These are phyloP conservation scores for Morelia viridis DNA, from an alignment of 2,797 vertebrate species.

Conservation along the genomic window DNA sequence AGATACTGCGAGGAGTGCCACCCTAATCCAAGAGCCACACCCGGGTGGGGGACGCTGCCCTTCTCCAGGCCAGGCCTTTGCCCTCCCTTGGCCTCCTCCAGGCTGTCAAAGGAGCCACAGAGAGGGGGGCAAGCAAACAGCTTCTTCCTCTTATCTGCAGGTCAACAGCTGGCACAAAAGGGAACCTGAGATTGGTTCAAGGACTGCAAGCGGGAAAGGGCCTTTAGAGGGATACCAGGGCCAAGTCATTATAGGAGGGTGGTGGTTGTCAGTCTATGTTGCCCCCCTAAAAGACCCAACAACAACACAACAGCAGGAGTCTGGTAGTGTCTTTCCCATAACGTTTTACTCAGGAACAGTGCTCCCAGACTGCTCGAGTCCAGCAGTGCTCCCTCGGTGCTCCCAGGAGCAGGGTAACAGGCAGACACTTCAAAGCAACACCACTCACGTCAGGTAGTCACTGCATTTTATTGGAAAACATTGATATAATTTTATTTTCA, in stretches of 20 bases:
- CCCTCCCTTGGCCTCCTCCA: no score
- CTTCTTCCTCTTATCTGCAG: no score
- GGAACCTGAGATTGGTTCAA: no score
- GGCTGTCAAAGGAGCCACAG: no score
- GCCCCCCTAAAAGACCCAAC: no score
- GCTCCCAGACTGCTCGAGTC: background rate
- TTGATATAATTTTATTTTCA: slow-evolving; percentile 80
- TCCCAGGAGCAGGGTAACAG: background rate
- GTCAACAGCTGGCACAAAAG: background rate
- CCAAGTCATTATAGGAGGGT: no score
- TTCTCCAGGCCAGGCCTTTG: no score
- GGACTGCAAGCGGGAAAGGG: background rate
- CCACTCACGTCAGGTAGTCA: slow-evolving; percentile 68
- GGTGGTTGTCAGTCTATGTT: background rate
- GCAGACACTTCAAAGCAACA: background rate
- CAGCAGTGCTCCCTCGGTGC: background rate
- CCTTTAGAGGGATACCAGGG: background rate
- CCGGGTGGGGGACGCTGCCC: no score
- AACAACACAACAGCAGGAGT: background rate
- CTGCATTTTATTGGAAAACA: slow-evolving; percentile 87
- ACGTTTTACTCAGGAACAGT: background rate
- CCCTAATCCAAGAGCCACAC: no score
- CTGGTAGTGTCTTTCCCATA: background rate
- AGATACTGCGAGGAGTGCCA: no score
- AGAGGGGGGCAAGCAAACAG: no score